A percentile compares a stretch with the other conserved stretches of the same genome.
Conservation (phyloP, 2,888 invertebrate species). For the Lacanobia wlatinum region DNA sequence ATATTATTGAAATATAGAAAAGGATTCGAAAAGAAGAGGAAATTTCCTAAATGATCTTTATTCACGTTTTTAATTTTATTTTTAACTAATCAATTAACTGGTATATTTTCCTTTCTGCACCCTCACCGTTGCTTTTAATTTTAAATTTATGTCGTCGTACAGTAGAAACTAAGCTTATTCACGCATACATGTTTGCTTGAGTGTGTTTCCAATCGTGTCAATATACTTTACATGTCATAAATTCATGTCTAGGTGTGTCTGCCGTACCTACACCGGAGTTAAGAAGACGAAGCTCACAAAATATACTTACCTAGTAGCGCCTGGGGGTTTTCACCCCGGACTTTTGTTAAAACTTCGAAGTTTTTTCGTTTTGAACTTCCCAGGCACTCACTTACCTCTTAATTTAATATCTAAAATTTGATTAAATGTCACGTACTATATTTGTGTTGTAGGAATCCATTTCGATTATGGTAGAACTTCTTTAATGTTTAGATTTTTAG, state of each 20-base stretch:
- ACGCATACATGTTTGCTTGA: constrained; percentile 36
- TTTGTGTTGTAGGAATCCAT: not conserved
- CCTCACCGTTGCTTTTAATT: not conserved
- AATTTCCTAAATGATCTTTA: too few relatives aligned
- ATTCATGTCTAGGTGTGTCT: constrained; percentile 8
- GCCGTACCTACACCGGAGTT: too few relatives aligned
- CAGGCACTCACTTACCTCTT: too few relatives aligned
- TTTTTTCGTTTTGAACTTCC: too few relatives aligned
- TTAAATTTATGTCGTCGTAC: not conserved
- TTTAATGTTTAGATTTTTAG: not conserved
- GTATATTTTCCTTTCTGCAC: not conserved
- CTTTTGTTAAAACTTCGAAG: too few relatives aligned
- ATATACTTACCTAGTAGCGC: not conserved
- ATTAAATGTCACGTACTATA: too few relatives aligned
- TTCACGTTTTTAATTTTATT: not conserved
- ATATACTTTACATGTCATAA: not conserved
- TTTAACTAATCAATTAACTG: not conserved
- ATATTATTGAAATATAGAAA: too few relatives aligned
- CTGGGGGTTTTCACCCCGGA: too few relatives aligned
- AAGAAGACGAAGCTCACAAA: not conserved
- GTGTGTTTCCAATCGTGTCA: constrained; percentile 6
- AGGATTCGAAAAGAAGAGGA: too few relatives aligned
- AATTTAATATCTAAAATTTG: too few relatives aligned
- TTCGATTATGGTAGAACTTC: constrained; percentile 1
- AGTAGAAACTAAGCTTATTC: constrained; percentile 24